Conservation (phyloP, 2,113 vertebrate species). For the Varanus salvator region DNA sequence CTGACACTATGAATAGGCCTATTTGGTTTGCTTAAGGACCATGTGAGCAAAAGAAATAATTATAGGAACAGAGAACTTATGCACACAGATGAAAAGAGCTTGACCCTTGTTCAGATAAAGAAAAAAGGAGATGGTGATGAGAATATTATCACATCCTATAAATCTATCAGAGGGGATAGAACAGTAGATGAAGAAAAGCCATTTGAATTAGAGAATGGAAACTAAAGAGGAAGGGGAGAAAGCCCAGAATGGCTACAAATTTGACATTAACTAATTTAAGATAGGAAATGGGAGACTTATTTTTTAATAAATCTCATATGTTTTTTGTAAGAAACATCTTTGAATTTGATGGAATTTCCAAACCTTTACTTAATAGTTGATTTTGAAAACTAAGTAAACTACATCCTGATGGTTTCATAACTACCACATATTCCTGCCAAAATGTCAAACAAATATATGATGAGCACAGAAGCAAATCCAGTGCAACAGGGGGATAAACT, state of each 20-base stretch:
- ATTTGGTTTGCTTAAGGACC: background rate
- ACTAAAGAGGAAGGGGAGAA: background rate
- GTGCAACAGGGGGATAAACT: background rate
- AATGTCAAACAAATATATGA: background rate
- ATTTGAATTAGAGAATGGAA: background rate
- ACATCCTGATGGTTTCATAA: background rate
- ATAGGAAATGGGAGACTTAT: background rate
- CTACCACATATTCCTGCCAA: background rate
- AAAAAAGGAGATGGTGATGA: background rate
- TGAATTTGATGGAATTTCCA: background rate
- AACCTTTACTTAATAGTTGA: background rate
- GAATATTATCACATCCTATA: background rate
- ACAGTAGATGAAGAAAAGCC: background rate
- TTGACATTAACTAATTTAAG: background rate
- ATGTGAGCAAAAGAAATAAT: background rate
- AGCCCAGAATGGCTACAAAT: background rate
- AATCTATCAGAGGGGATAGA: background rate
- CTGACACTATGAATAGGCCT: background rate
- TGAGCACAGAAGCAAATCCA: background rate
- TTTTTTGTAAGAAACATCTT: background rate
- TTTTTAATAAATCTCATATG: background rate
- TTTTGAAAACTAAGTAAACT: background rate
- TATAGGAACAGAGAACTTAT: background rate
- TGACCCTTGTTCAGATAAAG: slow-evolving; percentile 1
- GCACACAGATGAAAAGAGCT: background rate